Evolutionary conservation across 1,140 invertebrate genomes (phyloP).

Genomic region (Drosophila micromelanica): DNA sequence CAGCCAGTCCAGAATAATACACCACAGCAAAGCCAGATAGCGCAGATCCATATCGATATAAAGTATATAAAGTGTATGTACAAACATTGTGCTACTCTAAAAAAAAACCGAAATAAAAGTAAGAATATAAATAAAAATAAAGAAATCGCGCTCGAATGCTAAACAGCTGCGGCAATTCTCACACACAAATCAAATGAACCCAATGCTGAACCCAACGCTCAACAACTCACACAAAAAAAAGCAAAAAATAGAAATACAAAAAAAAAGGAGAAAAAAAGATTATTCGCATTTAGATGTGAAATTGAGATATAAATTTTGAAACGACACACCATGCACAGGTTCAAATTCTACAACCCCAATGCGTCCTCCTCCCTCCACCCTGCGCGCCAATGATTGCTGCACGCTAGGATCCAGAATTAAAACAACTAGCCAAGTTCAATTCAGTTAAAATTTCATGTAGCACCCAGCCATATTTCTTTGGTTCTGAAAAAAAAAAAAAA

Average conservation of each 20-base stretch:
- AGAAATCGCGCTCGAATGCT: slow-evolving; percentile 64
- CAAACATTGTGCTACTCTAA: slow-evolving; percentile 9
- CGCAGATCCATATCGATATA: slow-evolving; percentile 31
- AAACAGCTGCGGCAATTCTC: slow-evolving; percentile 76
- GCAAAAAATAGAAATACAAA: neutral
- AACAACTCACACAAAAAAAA: slow-evolving; percentile 12
- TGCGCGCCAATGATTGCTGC: slow-evolving; percentile 21
- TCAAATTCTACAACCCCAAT: slow-evolving; percentile 2
- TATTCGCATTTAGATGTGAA: slow-evolving; percentile 83
- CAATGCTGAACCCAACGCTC: slow-evolving; percentile 40
- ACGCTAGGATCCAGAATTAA: slow-evolving; percentile 19
- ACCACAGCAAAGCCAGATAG: slow-evolving; percentile 2
- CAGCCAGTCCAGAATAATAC: slow-evolving; percentile 14
- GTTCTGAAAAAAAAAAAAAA: neutral
- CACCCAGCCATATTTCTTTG: neutral
- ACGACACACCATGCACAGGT: slow-evolving; percentile 59
- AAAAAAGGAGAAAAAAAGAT: slow-evolving; percentile 58
- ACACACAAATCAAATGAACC: slow-evolving; percentile 80
- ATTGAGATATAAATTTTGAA: slow-evolving; percentile 83
- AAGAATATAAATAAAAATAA: slow-evolving; percentile 48
- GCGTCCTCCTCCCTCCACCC: neutral
- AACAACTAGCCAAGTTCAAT: slow-evolving; percentile 33
- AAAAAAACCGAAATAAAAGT: slow-evolving; percentile 43
- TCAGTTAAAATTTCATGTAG: slow-evolving; percentile 36
- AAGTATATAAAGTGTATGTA: neutral